These are phyloP conservation scores for Ellobium chinense DNA, from an alignment of 2,888 invertebrate species.

Conservation along the genomic window DNA sequence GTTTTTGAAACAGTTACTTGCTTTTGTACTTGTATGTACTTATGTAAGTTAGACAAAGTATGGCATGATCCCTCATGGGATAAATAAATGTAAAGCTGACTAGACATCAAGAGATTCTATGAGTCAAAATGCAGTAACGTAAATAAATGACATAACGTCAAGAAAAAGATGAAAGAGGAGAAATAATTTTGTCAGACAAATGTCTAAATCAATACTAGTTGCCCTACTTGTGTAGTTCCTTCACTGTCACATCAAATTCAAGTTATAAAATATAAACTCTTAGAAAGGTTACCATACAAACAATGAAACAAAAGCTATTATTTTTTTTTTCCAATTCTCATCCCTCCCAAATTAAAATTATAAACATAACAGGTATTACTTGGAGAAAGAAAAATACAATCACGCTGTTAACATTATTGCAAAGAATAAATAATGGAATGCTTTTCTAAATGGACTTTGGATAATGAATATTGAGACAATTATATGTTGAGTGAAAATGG, in stretches of 20 bases:
- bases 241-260: too few relatives aligned
- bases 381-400: constrained; percentile 1
- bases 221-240: too few relatives aligned
- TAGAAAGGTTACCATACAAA: too few relatives aligned
- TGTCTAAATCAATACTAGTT: too few relatives aligned
- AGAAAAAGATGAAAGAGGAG: neutral
- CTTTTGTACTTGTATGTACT: neutral
- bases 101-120: constrained; percentile 31
- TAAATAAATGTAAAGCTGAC: constrained; percentile 25
- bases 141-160: neutral
- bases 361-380: neutral
- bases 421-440: constrained; percentile 45
- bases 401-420: constrained; percentile 21
- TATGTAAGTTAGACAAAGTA: neutral
- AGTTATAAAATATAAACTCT: too few relatives aligned
- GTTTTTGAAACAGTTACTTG: neutral
- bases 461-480: constrained; percentile 35
- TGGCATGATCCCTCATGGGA: neutral
- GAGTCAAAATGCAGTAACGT: neutral
- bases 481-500: constrained; percentile 25
- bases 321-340: too few relatives aligned
- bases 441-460: constrained; percentile 38
- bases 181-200: too few relatives aligned
- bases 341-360: neutral
- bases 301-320: too few relatives aligned